A percentile compares a stretch with the other conserved stretches of the same genome.
Evolutionary conservation across 2,113 vertebrate species (phyloP).

Genomic region (Ursus arctos): DNA sequence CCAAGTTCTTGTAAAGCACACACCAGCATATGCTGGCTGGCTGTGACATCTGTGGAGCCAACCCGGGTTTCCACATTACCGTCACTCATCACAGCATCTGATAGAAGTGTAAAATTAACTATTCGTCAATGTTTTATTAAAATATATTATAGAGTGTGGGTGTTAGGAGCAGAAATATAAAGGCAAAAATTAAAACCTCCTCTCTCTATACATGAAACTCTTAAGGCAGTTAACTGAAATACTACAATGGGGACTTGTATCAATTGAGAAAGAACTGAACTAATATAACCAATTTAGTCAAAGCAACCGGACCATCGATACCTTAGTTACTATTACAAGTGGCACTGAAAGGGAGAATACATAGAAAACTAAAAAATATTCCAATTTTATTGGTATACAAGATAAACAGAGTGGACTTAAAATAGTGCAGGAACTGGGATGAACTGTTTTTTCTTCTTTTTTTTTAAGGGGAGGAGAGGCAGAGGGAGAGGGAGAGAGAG

Average conservation of each 20-base stretch:
- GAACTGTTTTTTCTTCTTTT: not conserved
- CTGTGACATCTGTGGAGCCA: conserved; percentile 87
- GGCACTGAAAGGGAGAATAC: conserved; percentile 7
- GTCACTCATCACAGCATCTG: conserved; percentile 91
- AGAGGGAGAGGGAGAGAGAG: not conserved
- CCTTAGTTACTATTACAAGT: not conserved
- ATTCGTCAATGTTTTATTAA: conserved; percentile 63
- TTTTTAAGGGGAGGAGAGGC: not conserved
- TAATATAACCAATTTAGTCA: not conserved
- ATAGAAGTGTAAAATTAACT: conserved; percentile 63
- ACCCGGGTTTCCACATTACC: conserved; percentile 90
- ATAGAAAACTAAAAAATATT: conserved; percentile 52
- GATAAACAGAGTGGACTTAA: not conserved
- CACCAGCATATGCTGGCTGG: conserved; percentile 92
- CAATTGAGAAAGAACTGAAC: not conserved
- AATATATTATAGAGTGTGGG: not conserved
- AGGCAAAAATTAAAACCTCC: conserved; percentile 11
- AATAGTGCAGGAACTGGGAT: not conserved
- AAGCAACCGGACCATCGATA: not conserved
- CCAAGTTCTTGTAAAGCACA: conserved; percentile 96
- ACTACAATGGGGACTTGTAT: not conserved
- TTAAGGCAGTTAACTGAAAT: not conserved
- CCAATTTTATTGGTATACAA: not conserved
- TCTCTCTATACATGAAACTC: not conserved
- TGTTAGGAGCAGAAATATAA: not conserved